A percentile compares a stretch with the other conserved stretches of the same genome.
Evolutionary conservation across 2,797 vertebrate species (phyloP).

Genomic region (Falco biarmicus): DNA sequence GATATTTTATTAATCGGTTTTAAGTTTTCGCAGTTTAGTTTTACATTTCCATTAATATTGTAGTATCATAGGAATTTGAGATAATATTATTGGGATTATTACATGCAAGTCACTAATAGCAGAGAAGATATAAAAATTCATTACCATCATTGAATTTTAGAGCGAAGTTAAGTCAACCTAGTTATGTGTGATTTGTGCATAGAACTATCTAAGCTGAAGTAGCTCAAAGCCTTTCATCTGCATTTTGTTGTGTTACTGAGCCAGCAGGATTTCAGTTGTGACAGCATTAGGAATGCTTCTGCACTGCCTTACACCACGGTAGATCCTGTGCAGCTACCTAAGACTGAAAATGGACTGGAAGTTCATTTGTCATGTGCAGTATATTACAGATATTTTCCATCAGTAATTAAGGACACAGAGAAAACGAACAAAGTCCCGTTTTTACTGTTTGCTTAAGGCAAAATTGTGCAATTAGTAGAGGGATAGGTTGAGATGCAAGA

Average conservation of each 20-base stretch:
- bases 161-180: conserved; percentile 13
- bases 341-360: neutral
- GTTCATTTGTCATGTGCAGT: neutral
- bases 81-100: conserved; percentile 45
- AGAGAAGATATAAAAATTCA: conserved; percentile 60
- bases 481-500: neutral
- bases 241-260: neutral
- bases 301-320: neutral
- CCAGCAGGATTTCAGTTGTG: neutral
- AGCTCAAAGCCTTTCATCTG: conserved; percentile 42
- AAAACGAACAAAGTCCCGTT: neutral
- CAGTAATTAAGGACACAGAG: neutral
- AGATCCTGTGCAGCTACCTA: neutral
- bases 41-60: conserved; percentile 59
- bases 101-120: conserved; percentile 42
- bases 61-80: conserved; percentile 33
- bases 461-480: neutral
- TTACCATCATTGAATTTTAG: conserved; percentile 35
- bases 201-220: neutral
- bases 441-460: neutral
- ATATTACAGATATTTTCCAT: neutral
- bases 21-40: conserved; percentile 56
- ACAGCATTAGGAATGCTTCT: neutral
- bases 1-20: conserved; percentile 64
- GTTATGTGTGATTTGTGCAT: neutral